Evolutionary conservation across 2,888 invertebrate genomes (phyloP).

Genomic region (Zygogramma bicolorata): DNA sequence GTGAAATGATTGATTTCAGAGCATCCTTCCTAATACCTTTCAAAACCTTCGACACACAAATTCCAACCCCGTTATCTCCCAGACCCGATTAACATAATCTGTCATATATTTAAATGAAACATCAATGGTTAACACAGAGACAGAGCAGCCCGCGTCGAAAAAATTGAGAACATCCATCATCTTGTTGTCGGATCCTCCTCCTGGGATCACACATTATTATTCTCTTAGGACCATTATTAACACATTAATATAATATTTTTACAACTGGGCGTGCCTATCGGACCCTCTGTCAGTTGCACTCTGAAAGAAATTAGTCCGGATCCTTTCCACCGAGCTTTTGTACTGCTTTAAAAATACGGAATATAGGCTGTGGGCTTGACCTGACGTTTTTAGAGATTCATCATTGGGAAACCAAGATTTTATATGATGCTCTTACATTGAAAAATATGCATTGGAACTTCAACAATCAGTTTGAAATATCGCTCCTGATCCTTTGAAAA

Average conservation of each 20-base stretch:
- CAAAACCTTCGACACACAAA: not conserved
- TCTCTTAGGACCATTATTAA: constrained; percentile 65
- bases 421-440: too few species aligned
- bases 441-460: too few species aligned
- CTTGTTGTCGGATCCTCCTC: constrained; percentile 51
- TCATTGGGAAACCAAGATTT: too few species aligned
- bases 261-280: constrained; percentile 65
- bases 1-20: constrained; percentile 5
- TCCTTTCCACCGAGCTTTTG: constrained; percentile 38
- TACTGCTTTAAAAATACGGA: constrained; percentile 38
- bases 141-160: constrained; percentile 21
- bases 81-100: not conserved
- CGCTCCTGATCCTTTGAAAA: too few species aligned
- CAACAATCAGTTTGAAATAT: too few species aligned
- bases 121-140: constrained; percentile 10
- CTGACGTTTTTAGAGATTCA: not conserved
- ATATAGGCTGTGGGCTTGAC: constrained; percentile 23
- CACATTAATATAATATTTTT: constrained; percentile 67
- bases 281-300: constrained; percentile 65
- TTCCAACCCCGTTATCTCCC: not conserved
- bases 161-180: constrained; percentile 52
- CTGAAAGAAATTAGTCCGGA: constrained; percentile 61
- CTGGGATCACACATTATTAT: constrained; percentile 62
- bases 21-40: not conserved
- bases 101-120: constrained; percentile 1